Base-by-base conservation (phyloP, 2,888 invertebrate genomes). In the Megalurothrips usitatus region DNA sequence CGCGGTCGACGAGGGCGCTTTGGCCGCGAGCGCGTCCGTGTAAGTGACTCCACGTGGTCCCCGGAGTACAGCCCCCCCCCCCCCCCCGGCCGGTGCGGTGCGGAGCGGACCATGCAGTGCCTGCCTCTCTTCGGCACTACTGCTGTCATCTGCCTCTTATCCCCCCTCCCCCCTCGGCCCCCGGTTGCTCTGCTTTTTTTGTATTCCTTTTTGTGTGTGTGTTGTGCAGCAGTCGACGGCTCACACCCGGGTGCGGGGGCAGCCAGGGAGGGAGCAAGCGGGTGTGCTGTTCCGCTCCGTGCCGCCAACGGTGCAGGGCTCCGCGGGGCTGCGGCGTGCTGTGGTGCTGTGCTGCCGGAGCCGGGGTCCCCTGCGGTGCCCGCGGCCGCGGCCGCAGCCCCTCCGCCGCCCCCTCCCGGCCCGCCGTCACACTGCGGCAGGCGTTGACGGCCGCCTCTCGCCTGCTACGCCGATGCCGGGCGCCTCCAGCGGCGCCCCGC, bases 221-320 rank as follows among this genome's bases (percentile, higher is more conserved):
- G 34, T 6, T 4, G 34, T 4, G 6, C 34, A 43, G 34, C 34
- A 14, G 58, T n/a, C n/a, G 58, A 0, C 58, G 14, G 58, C 58
- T 58, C 58, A 58, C 58, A 58, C 58, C 58, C 58, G 58, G 17
- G 52, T 17, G 52, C 52, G 52, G 6, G 58, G 14, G n/a, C 19
- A 6, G 58, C 19, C 52, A 52, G 52, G 52, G 52, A 12, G 17
- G 52, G 52, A 17, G 14, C 14, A 12, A 17, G 14, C n/a, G 58
- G 58, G 58, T 58, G 58, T 58, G 17, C 58, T 58, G 58, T 58
- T 58, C 58, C 58, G 58, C 58, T 58, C 14, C 0, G 14, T 58
- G 58, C 58, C 58, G 58, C 58, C 58, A 58, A 58, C 58, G 58
- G 58, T 58, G 58, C 58, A 58, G 58, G 58, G 19, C 58, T 17